Conservation (phyloP, 2,113 vertebrate genomes). For the Paramisgurnus dabryanus region DNA sequence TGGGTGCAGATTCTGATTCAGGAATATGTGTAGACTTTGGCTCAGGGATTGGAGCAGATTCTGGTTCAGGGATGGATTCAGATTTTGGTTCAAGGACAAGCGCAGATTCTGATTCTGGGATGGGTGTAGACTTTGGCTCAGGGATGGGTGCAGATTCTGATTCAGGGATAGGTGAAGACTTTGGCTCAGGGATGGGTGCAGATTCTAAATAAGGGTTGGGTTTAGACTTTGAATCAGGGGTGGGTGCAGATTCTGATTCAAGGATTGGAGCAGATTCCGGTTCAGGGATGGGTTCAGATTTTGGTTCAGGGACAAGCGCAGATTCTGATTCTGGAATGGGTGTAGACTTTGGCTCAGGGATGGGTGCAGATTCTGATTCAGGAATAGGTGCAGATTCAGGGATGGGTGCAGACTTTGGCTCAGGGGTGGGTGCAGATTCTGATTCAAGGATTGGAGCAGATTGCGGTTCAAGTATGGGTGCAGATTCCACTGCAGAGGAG, state of each 20-base stretch:
- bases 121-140: constrained; percentile 9
- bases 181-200: constrained; percentile 20
- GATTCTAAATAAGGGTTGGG: no score
- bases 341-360: constrained; percentile 26
- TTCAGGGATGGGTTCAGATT: constrained; percentile 18
- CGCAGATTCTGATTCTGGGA: constrained; percentile 1
- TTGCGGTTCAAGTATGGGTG: constrained; percentile 10
- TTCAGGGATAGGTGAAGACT: constrained; percentile 20
- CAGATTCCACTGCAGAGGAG: not conserved
- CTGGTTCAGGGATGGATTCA: constrained; percentile 20
- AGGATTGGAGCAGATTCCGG: not conserved
- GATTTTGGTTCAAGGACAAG: not conserved
- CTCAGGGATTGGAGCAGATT: constrained; percentile 20
- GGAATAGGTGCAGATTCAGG: constrained; percentile 16
- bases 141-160: not conserved
- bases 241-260: constrained; percentile 3
- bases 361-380: not conserved
- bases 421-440: not conserved
- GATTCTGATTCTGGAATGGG: not conserved
- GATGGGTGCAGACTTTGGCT: constrained; percentile 15
- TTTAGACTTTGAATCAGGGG: constrained; percentile 28
- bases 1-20: constrained; percentile 1
- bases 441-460: not conserved
- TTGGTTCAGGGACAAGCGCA: not conserved
- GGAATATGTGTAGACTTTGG: not conserved